Conservation (phyloP, 1,140 invertebrate species). For the Leptinotarsa defecta region DNA sequence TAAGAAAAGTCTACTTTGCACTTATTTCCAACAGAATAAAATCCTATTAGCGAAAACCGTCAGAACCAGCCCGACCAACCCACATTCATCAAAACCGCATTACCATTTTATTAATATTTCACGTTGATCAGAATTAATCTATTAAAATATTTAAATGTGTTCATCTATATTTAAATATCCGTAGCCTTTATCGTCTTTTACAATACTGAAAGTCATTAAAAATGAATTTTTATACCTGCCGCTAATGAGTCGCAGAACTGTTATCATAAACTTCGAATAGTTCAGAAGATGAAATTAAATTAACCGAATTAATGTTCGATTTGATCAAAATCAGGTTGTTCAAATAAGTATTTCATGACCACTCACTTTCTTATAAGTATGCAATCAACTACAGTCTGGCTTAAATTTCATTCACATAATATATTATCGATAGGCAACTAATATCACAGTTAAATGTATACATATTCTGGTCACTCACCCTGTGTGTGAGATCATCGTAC, state of each 20-base stretch:
- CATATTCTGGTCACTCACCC: too few relatives aligned
- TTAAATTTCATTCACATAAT: too few relatives aligned
- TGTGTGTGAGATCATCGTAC: too few relatives aligned
- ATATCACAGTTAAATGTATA: too few relatives aligned
- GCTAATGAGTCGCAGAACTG: slow-evolving; percentile 10
- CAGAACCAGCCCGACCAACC: background rate
- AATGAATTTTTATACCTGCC: slow-evolving; percentile 25
- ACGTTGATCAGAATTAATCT: slow-evolving; percentile 9
- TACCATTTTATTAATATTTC: slow-evolving; percentile 7
- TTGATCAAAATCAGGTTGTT: too few relatives aligned
- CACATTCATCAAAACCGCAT: slow-evolving; percentile 6
- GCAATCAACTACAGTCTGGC: too few relatives aligned
- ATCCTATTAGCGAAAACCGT: background rate
- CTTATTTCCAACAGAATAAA: background rate
- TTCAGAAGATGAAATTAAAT: too few relatives aligned
- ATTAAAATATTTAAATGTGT: slow-evolving; percentile 27
- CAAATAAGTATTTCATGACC: too few relatives aligned
- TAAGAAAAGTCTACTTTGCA: too few relatives aligned
- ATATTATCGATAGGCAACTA: too few relatives aligned
- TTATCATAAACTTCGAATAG: background rate
- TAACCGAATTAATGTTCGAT: too few relatives aligned
- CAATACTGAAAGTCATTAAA: slow-evolving; percentile 27
- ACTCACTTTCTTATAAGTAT: too few relatives aligned
- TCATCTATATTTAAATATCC: slow-evolving; percentile 30
- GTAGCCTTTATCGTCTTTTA: slow-evolving; percentile 22